These are phyloP conservation scores for Plodia interpunctella DNA, from an alignment of 1,140 invertebrate species.

Conservation along the genomic window DNA sequence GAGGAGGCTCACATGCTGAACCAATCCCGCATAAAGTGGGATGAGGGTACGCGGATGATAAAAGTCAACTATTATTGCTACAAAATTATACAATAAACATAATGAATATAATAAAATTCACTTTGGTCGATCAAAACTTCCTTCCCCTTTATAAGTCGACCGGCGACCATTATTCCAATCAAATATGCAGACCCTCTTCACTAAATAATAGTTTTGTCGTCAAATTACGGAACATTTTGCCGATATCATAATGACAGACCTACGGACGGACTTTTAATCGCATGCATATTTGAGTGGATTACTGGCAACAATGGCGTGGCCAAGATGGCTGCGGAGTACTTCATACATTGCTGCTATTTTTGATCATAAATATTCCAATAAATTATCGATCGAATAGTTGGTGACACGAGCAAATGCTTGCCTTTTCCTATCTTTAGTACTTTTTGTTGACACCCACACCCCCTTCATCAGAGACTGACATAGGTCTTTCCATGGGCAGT, in stretches of 20 bases:
- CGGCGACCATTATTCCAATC: slow-evolving; percentile 9
- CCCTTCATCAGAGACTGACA: too few relatives aligned
- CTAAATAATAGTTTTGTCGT: slow-evolving; percentile 52
- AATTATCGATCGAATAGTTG: too few relatives aligned
- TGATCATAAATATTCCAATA: background rate
- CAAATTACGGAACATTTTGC: slow-evolving; percentile 36
- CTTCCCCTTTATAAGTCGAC: background rate
- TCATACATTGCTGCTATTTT: background rate
- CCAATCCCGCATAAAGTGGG: too few relatives aligned
- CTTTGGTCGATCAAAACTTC: background rate
- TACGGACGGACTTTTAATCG: slow-evolving; percentile 52
- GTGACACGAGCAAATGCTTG: too few relatives aligned
- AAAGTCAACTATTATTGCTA: too few relatives aligned
- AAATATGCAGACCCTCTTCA: slow-evolving; percentile 20
- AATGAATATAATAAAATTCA: too few relatives aligned
- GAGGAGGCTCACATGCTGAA: too few relatives aligned
- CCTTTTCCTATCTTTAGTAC: too few relatives aligned
- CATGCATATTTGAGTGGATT: slow-evolving; percentile 52
- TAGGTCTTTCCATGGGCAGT: too few relatives aligned
- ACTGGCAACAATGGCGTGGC: slow-evolving; percentile 23
- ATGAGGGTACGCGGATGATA: too few relatives aligned
- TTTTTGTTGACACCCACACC: too few relatives aligned
- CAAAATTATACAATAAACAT: too few relatives aligned
- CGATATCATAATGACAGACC: slow-evolving; percentile 28
- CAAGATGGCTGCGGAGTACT: background rate